Evolutionary conservation across 2,113 vertebrate genomes (phyloP).

Genomic region (Erythrocercus mccallii): DNA sequence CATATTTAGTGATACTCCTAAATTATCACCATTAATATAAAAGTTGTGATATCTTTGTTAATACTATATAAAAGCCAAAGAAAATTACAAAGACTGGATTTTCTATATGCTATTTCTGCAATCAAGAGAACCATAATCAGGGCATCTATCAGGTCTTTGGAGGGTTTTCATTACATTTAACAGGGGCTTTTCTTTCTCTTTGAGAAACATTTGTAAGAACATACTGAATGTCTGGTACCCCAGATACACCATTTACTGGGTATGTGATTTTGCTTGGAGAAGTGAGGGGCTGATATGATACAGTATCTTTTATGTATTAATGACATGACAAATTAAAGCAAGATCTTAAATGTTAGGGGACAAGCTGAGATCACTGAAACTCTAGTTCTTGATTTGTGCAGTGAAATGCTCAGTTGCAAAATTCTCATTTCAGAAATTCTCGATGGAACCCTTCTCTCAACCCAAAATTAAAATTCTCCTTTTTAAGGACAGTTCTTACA

Average conservation of each 20-base stretch:
- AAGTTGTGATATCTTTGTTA: background rate
- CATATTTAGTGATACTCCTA: background rate
- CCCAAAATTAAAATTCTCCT: background rate
- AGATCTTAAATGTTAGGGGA: background rate
- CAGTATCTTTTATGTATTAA: background rate
- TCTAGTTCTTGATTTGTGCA: background rate
- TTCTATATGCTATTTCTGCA: background rate
- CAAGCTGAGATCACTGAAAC: background rate
- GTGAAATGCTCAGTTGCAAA: background rate
- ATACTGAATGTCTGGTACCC: background rate
- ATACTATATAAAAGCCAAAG: background rate
- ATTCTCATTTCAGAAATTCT: background rate
- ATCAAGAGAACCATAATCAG: background rate
- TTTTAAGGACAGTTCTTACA: background rate
- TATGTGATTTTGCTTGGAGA: background rate
- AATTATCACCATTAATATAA: background rate
- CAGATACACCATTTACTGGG: fast-evolving
- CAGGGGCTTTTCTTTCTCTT: background rate
- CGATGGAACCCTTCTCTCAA: background rate
- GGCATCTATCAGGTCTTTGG: background rate
- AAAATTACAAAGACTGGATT: background rate
- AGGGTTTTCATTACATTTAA: background rate
- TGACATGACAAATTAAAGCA: background rate
- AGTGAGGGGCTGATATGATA: background rate
- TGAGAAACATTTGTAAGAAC: background rate